Conservation (phyloP, 2,888 invertebrate genomes). For the Plebejus anna region DNA sequence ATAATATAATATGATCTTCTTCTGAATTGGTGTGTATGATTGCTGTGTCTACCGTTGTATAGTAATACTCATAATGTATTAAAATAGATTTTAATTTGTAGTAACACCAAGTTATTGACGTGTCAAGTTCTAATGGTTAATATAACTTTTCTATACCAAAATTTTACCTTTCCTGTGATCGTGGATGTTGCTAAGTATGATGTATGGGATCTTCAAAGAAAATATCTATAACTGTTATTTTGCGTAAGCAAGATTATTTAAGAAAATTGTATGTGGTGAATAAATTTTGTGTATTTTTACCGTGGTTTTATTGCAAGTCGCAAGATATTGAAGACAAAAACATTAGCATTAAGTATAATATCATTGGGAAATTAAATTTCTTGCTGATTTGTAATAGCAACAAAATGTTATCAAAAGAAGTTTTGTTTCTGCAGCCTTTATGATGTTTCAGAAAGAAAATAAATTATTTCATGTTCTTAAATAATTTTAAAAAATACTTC, state of each 20-base stretch:
- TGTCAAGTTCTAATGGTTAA: conserved; percentile 56
- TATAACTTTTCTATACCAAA: conserved; percentile 74
- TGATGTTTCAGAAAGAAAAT: too few species aligned
- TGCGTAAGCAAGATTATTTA: conserved; percentile 70
- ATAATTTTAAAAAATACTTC: too few species aligned
- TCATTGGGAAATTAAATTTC: neutral
- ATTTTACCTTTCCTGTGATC: conserved; percentile 76
- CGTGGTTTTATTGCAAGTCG: conserved; percentile 40
- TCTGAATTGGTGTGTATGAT: neutral
- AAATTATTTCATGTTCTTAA: too few species aligned
- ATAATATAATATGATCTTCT: neutral
- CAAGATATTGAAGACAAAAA: neutral
- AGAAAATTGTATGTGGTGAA: conserved; percentile 77
- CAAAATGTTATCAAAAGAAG: neutral
- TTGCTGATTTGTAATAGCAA: neutral
- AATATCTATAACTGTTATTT: conserved; percentile 72
- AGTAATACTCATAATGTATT: conserved; percentile 58
- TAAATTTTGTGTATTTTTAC: conserved; percentile 74
- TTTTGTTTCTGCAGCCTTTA: too few species aligned
- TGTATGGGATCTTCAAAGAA: conserved; percentile 68
- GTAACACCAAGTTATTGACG: conserved; percentile 61
- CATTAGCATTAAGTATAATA: neutral
- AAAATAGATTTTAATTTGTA: conserved; percentile 61
- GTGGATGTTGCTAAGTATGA: conserved; percentile 70
- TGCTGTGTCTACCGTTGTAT: conserved; percentile 42